Evolutionary conservation across 92 coral and sea anemone genomes (phyloP).

Genomic region (Bergia sp.): DNA sequence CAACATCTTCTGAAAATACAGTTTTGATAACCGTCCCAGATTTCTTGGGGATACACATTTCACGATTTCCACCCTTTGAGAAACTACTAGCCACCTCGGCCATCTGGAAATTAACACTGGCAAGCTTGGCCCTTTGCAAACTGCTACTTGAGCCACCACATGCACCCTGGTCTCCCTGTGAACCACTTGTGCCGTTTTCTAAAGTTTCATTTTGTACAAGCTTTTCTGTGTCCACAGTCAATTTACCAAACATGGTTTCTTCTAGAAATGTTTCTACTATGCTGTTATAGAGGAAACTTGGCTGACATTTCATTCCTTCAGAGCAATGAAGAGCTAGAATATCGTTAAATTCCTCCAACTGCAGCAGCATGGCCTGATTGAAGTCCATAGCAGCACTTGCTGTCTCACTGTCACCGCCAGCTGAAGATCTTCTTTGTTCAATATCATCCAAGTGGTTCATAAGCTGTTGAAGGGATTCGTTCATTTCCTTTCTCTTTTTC

Average conservation of each 20-base stretch:
- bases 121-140: background rate
- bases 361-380: constrained; percentile 5
- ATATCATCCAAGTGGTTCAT: constrained; percentile 6
- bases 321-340: background rate
- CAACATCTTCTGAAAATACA: background rate
- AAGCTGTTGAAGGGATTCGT: background rate
- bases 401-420: background rate
- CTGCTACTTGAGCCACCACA: background rate
- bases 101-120: background rate
- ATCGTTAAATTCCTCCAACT: background rate
- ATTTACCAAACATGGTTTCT: constrained; percentile 9
- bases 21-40: background rate
- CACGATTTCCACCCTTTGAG: background rate
- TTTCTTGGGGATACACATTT: background rate
- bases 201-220: background rate
- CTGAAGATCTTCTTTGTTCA: background rate
- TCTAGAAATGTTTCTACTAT: background rate
- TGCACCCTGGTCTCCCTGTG: background rate
- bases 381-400: background rate
- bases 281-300: background rate
- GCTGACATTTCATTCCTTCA: background rate
- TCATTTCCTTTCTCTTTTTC: constrained; percentile 12
- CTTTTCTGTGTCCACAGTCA: background rate
- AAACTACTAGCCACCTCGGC: background rate
- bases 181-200: background rate